Conservation (phyloP, 1,140 invertebrate genomes). For the Saccostrea glomerata region DNA sequence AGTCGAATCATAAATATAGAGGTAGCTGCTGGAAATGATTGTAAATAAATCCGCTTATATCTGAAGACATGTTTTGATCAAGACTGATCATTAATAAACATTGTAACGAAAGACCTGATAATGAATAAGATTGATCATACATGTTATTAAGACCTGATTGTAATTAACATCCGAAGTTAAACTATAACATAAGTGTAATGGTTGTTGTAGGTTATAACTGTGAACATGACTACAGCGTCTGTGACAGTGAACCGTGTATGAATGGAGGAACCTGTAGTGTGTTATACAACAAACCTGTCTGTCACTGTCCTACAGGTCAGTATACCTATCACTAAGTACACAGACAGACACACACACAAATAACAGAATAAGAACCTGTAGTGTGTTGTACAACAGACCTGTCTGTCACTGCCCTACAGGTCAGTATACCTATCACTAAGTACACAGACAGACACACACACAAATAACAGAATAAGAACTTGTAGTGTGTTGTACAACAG, state of each 20-base stretch:
- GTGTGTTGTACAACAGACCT: constrained; percentile 82
- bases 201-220: constrained; percentile 81
- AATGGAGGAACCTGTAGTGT: constrained; percentile 94
- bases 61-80: too few species aligned
- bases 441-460: neutral
- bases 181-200: neutral
- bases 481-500: constrained; percentile 86
- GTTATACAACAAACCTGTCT: constrained; percentile 65
- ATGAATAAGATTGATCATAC: too few species aligned
- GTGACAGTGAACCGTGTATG: constrained; percentile 94
- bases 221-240: constrained; percentile 84
- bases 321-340: neutral
- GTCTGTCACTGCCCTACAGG: constrained; percentile 70
- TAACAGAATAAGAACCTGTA: constrained; percentile 81
- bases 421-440: constrained; percentile 45
- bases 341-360: neutral
- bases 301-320: constrained; percentile 71
- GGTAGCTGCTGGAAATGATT: too few species aligned
- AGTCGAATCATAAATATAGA: neutral
- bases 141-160: too few species aligned
- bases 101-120: too few species aligned
- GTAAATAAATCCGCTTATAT: too few species aligned
- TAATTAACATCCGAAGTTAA: too few species aligned
- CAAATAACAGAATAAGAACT: constrained; percentile 68
- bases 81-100: too few species aligned